Base-by-base conservation (phyloP, 1,140 invertebrate genomes). In the Lucilia sericata region DNA sequence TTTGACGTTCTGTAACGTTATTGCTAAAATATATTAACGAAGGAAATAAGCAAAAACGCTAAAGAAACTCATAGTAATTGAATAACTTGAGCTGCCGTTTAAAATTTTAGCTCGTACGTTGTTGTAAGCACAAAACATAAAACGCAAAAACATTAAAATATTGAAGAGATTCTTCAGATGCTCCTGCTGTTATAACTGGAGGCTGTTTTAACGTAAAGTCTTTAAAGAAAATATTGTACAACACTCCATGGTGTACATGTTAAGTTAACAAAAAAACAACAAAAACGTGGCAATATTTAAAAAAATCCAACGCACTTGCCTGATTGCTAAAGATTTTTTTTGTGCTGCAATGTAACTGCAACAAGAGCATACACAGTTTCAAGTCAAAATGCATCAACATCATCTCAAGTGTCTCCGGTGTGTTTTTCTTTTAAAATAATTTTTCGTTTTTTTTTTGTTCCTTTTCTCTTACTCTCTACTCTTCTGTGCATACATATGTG, bases 321-420 rank as follows among this genome's bases (percentile, higher is more conserved):
- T n/a, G 51, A 13, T 55, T 55, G 51, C 51, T 55, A 3, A 42
- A 42, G 42, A 42, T 8, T 42, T 42, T 42, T 42, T 7, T 42
- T 10, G 51, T 55, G 51, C 51, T 17, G 7, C 12, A 4, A 13
- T 12, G 49, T 51, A 7, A 51, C 8, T 51, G 49, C 51, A 17
- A 17, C 51, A 13, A 55, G 25, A 1, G 3, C 3, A 30, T 30
- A 30, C 17, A 55, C 51, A 55, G 51, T 55, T 55, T 76, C 74
- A 76, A 76, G 74, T 76, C 74, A 25, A 80, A 51, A 80, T 80
- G 76, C 42, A 47, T n/a, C 12, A 76, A 9, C 74, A 76, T 76
- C 34, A 76, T 76, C 34, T 76, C 30, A 76, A 76, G 74, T 76
- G 74, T 76, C n/a, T 76, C 74, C 30, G n/a, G 13, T 42, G 17